Evolutionary conservation across 2,888 invertebrate species (phyloP).

Genomic region (Aleiodes alternator): DNA sequence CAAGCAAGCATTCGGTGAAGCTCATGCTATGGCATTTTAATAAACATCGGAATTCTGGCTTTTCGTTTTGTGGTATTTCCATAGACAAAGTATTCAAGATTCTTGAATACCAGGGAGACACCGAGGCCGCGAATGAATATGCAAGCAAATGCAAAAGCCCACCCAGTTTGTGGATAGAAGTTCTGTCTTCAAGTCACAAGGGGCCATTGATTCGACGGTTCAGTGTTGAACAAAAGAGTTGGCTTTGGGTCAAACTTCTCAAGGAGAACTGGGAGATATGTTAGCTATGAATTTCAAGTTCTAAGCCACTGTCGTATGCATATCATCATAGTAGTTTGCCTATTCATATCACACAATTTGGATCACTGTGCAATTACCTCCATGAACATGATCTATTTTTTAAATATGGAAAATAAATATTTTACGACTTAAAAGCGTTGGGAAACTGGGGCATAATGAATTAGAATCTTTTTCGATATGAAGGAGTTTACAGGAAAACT

Average conservation of each 20-base stretch:
- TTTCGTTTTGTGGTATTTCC: slow-evolving; percentile 45
- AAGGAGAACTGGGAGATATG: slow-evolving; percentile 32
- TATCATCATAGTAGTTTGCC: slow-evolving; percentile 13
- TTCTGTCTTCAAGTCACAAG: slow-evolving; percentile 53
- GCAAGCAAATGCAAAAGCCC: slow-evolving; percentile 65
- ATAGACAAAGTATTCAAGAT: slow-evolving; percentile 64
- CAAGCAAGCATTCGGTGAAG: slow-evolving; percentile 20
- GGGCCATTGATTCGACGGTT: slow-evolving; percentile 30
- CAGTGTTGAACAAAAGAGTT: slow-evolving; percentile 60
- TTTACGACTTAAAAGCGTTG: too few species aligned
- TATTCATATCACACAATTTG: slow-evolving; percentile 8
- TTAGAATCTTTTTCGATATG: too few species aligned
- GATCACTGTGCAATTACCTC: neutral
- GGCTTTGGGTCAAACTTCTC: slow-evolving; percentile 63
- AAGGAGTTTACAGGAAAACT: too few species aligned
- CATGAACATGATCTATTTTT: too few species aligned
- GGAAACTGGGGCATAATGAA: too few species aligned
- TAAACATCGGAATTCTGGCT: slow-evolving; percentile 53
- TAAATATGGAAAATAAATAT: too few species aligned
- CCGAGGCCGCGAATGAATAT: slow-evolving; percentile 65
- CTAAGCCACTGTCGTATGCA: slow-evolving; percentile 14
- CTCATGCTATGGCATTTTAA: slow-evolving; percentile 49
- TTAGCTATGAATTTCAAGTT: slow-evolving; percentile 22
- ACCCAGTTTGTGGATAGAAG: slow-evolving; percentile 50
- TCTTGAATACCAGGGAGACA: slow-evolving; percentile 61